Base-by-base conservation (phyloP, 1,140 invertebrate genomes). In the Cardiocondyla obscurior region DNA sequence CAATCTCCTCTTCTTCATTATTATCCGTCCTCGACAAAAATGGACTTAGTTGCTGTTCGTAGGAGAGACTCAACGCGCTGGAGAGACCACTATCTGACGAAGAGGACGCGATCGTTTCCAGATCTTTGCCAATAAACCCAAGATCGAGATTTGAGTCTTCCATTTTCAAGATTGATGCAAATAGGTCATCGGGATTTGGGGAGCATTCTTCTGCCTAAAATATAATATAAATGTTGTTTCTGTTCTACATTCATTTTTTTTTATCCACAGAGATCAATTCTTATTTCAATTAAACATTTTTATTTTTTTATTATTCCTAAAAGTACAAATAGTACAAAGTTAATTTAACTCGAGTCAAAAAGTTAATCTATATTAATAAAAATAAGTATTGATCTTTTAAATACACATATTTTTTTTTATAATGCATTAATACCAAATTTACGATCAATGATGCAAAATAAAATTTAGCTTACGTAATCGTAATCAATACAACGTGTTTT, bases 41-140 rank as follows among this genome's bases (percentile, higher is more conserved):
- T 0, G 93, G 93, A 67, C 92, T 93, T 39, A 93, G 36, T 42
- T 93, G 93, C 16, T 94, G 92, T 28, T 94, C 93, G 42, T 92
- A 92, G 0, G 92, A 92, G 1, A 91, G 84, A 70, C 92, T 93
- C 19, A 91, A 53, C 0, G 89, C 88, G 10, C 93, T 94, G 7
- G 91, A 92, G 3, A 93, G 88, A 3, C 92, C 92, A 14, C 88
- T 92, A 67, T 94, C 93, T 22, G 92, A 93, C 0, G 92, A 93
- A 0, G 92, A 90, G 0, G 90, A 91, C 3, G 89, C 89, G 1
- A 90, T 88, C 22, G 90, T 74, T 6, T 91, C 89, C 36, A 93
- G 46, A 36, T 93, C 90, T 19, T 90, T 86, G 0, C 91, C 91
- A 8, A 93, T 93, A 44, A 93, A 57, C 33, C 88, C 87, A 81